Conservation (phyloP, 2,888 invertebrate genomes). For the Cerceris rybyensis region DNA sequence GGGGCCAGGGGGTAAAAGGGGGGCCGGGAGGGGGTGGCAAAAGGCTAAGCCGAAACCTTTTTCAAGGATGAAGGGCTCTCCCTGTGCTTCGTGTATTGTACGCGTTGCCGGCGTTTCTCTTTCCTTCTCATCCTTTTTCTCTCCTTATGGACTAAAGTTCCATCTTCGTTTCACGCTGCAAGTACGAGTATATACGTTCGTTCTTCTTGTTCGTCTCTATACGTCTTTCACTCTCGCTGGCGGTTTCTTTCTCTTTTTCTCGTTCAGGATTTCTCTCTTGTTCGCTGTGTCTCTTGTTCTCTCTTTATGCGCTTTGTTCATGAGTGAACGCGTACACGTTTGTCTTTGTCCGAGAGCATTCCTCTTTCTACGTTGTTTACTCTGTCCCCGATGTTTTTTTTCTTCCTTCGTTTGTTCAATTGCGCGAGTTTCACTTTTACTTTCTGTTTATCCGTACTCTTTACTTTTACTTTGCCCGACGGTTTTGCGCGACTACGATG, state of each 20-base stretch:
- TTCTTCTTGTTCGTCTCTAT: slow-evolving; percentile 18
- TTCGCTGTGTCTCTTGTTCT: background rate
- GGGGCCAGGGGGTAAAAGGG: slow-evolving; percentile 28
- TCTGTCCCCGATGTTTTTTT: background rate
- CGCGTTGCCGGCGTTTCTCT: slow-evolving; percentile 15
- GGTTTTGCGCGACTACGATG: too few species aligned
- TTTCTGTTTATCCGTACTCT: slow-evolving; percentile 15
- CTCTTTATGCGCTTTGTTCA: background rate
- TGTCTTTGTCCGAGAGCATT: slow-evolving; percentile 33
- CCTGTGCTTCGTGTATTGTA: slow-evolving; percentile 40
- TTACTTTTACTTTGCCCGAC: background rate
- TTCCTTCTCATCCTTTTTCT: background rate
- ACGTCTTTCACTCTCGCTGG: background rate
- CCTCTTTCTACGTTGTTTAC: slow-evolving; percentile 7
- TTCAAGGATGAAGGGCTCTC: slow-evolving; percentile 57
- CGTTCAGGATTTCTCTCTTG: background rate
- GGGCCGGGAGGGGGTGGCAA: slow-evolving; percentile 55
- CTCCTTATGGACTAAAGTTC: background rate
- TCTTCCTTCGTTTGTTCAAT: slow-evolving; percentile 7
- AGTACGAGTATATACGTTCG: slow-evolving; percentile 15
- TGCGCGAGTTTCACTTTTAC: slow-evolving; percentile 35
- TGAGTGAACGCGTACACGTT: slow-evolving; percentile 6
- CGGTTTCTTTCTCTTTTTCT: slow-evolving; percentile 3
- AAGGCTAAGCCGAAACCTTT: slow-evolving; percentile 70
- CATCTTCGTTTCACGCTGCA: slow-evolving; percentile 17